These are phyloP conservation scores for Tachystola acroxantha DNA, from an alignment of 2,888 invertebrate species.

Conservation along the genomic window DNA sequence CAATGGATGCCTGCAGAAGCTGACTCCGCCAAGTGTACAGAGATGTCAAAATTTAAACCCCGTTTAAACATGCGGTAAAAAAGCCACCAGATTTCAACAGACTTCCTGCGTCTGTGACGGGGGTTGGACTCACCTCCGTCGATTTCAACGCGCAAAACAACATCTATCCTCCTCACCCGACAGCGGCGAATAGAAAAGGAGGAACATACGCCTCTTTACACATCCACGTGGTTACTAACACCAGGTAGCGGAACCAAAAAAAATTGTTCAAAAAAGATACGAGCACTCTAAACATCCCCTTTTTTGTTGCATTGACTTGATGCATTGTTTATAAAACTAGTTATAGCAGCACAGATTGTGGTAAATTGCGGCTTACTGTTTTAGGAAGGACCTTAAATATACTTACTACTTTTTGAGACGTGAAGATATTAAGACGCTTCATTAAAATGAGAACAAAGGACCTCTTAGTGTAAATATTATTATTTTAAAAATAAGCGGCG, in stretches of 20 bases:
- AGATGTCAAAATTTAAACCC: conserved; percentile 56
- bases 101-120: conserved; percentile 65
- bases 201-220: conserved; percentile 38
- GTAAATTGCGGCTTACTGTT: conserved; percentile 55
- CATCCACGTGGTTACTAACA: conserved; percentile 54
- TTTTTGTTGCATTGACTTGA: conserved; percentile 42
- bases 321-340: conserved; percentile 64
- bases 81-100: conserved; percentile 69
- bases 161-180: conserved; percentile 35
- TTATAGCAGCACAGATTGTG: conserved; percentile 53
- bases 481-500: conserved; percentile 25
- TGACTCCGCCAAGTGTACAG: too few species aligned
- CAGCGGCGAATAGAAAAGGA: conserved; percentile 34
- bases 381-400: conserved; percentile 22
- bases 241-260: conserved; percentile 72
- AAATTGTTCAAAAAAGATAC: conserved; percentile 58
- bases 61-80: conserved; percentile 65
- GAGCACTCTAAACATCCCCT: conserved; percentile 71
- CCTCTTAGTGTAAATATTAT: neutral
- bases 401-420: neutral
- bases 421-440: too few species aligned
- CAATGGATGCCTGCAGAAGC: too few species aligned
- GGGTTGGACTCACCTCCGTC: conserved; percentile 38
- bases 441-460: neutral
- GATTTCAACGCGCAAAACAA: conserved; percentile 46